phyloP scores from a whole-genome alignment of 2,888 invertebrate genomes.

The Bruchidius siliquastri region DNA sequence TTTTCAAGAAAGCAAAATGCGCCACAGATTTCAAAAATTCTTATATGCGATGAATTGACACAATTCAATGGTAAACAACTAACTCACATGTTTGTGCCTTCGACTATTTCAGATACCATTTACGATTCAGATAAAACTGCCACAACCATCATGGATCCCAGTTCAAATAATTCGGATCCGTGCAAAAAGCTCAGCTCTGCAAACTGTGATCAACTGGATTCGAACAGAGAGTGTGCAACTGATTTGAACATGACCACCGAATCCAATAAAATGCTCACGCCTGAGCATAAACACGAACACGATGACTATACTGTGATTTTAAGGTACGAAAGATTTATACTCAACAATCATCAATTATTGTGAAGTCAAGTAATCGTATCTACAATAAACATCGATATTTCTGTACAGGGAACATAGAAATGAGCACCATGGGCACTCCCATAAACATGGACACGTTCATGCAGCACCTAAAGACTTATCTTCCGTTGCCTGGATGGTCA shows the following conservation, averaged over 20 bases:
- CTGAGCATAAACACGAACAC: conserved; percentile 22
- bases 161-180: conserved; percentile 33
- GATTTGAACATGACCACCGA: conserved; percentile 37
- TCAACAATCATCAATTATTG: too few relatives aligned
- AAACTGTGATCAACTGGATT: conserved; percentile 33
- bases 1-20: too few relatives aligned
- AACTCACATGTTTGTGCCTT: too few relatives aligned
- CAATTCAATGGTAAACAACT: too few relatives aligned
- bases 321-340: conserved; percentile 21
- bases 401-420: conserved; percentile 64
- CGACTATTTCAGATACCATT: conserved; percentile 21
- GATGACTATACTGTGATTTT: conserved; percentile 69
- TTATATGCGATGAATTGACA: too few relatives aligned
- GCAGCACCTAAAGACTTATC: conserved; percentile 79
- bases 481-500: conserved; percentile 93
- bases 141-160: conserved; percentile 36
- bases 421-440: conserved; percentile 81
- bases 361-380: too few relatives aligned
- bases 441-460: conserved; percentile 83
- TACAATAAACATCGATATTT: too few relatives aligned
- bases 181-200: conserved; percentile 32
- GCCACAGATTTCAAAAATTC: too few relatives aligned
- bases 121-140: conserved; percentile 38
- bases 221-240: conserved; percentile 38
- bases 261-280: conserved; percentile 40